phyloP scores from a whole-genome alignment of 1,140 invertebrate genomes.

The Listronotus bonariensis region DNA sequence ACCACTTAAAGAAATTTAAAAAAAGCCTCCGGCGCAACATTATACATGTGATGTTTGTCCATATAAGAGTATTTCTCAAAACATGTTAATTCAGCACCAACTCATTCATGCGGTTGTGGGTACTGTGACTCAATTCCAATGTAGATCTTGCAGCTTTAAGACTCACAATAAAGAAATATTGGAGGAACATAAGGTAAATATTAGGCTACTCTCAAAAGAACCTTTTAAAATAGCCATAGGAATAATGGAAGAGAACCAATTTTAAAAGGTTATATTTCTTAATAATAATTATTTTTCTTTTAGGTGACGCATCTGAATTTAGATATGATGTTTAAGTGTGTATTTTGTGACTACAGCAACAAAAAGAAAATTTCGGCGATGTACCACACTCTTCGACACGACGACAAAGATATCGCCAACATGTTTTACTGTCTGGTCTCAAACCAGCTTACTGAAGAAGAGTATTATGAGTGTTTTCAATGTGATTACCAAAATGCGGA shows the following conservation, averaged over 20 bases:
- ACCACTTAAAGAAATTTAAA: too few relatives aligned
- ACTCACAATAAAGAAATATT: constrained; percentile 12
- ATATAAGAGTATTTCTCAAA: constrained; percentile 22
- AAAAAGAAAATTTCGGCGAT: constrained; percentile 22
- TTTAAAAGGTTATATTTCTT: too few relatives aligned
- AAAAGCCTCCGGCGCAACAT: background rate
- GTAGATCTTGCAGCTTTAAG: constrained; percentile 12
- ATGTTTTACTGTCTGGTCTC: constrained; percentile 22
- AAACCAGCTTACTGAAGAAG: constrained; percentile 8
- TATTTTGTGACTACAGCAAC: constrained; percentile 19
- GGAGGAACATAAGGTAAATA: constrained; percentile 20
- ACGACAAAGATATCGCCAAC: constrained; percentile 26
- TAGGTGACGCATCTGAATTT: constrained; percentile 11
- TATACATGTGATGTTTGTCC: constrained; percentile 8
- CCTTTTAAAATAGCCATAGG: too few relatives aligned
- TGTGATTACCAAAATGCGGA: constrained; percentile 24
- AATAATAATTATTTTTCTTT: too few relatives aligned
- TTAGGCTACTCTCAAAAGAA: too few relatives aligned
- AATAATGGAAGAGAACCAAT: too few relatives aligned
- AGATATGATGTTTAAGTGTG: constrained; percentile 15
- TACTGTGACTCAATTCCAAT: constrained; percentile 2
- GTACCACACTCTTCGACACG: constrained; percentile 25
- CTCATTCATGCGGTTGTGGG: constrained; percentile 13
- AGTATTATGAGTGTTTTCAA: constrained; percentile 32
- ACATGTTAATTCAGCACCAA: constrained; percentile 22